These are phyloP conservation scores for Odontothrips loti DNA, from an alignment of 2,888 invertebrate genomes.

Conservation along the genomic window DNA sequence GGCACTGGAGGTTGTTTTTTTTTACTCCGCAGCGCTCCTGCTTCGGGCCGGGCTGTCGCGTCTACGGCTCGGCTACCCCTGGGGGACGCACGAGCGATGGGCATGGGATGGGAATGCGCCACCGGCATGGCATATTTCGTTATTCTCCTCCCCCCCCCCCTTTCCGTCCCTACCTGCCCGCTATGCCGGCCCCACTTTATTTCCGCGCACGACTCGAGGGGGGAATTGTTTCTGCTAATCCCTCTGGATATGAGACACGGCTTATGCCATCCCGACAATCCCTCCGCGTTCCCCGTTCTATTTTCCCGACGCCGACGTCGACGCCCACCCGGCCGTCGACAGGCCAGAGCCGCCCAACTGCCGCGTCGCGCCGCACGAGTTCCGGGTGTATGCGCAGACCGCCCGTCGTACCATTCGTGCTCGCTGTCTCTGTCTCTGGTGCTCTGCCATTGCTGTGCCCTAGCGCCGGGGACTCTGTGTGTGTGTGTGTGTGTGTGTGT, in stretches of 20 bases:
- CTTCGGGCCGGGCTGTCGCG: too few species aligned
- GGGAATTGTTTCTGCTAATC: slow-evolving; percentile 18
- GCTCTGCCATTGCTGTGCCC: background rate
- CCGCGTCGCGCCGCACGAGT: too few species aligned
- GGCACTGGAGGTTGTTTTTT: too few species aligned
- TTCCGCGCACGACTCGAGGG: background rate
- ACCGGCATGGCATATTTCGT: too few species aligned
- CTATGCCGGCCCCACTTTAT: background rate
- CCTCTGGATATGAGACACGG: slow-evolving; percentile 16
- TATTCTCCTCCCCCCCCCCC: too few species aligned
- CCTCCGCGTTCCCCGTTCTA: background rate
- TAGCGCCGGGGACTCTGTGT: too few species aligned
- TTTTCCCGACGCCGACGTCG: background rate
- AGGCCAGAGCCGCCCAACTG: background rate
- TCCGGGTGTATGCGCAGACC: too few species aligned
- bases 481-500: too few species aligned
- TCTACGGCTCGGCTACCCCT: background rate
- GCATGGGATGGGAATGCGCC: too few species aligned
- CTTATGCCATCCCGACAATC: background rate
- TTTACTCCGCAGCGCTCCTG: too few species aligned
- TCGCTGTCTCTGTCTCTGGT: background rate
- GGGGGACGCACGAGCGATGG: background rate
- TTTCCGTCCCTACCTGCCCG: too few species aligned
- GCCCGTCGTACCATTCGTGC: too few species aligned
- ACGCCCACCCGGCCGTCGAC: background rate